phyloP scores from a whole-genome alignment of 2,113 vertebrate genomes.

The Seriola aureovittata region DNA sequence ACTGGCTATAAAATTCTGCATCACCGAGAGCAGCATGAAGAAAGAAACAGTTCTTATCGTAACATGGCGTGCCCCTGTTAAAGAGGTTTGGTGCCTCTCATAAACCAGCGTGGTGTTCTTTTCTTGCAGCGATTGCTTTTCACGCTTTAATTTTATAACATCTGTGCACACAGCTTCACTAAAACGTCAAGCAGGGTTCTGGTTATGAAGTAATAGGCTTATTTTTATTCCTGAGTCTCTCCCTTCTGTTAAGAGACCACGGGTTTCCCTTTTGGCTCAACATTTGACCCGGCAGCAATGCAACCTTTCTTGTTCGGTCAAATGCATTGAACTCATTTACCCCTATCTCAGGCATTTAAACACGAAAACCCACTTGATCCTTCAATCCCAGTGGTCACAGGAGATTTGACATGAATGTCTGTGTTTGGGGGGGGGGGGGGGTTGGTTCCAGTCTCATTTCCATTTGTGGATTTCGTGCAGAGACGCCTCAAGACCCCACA shows the following conservation, averaged over 20 bases:
- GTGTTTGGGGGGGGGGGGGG: conserved; percentile 42
- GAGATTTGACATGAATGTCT: conserved; percentile 66
- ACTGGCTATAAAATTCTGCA: conserved; percentile 34
- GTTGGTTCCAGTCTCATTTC: conserved; percentile 45
- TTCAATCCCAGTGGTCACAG: conserved; percentile 64
- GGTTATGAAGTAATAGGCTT: conserved; percentile 51
- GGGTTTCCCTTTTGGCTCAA: conserved; percentile 61
- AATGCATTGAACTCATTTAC: conserved; percentile 69
- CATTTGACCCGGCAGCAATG: conserved; percentile 55
- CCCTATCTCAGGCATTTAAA: conserved; percentile 41
- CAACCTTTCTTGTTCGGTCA: conserved; percentile 38
- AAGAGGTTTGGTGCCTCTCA: conserved; percentile 41
- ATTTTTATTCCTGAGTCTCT: conserved; percentile 51
- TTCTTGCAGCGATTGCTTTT: conserved; percentile 60
- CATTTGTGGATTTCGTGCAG: conserved; percentile 61
- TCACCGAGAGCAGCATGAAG: conserved; percentile 48
- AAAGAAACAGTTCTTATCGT: conserved; percentile 53
- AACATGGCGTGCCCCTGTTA: conserved; percentile 47
- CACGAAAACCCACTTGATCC: conserved; percentile 55
- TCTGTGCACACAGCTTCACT: conserved; percentile 41
- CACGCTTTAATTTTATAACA: conserved; percentile 49
- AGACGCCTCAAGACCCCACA: conserved; percentile 36
- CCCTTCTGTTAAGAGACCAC: conserved; percentile 38
- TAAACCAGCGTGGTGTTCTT: conserved; percentile 62
- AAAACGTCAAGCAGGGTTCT: conserved; percentile 55